A percentile compares a stretch with the other conserved stretches of the same genome.
phyloP scores from a whole-genome alignment of 2,113 vertebrate species.

The Aythya baeri region DNA sequence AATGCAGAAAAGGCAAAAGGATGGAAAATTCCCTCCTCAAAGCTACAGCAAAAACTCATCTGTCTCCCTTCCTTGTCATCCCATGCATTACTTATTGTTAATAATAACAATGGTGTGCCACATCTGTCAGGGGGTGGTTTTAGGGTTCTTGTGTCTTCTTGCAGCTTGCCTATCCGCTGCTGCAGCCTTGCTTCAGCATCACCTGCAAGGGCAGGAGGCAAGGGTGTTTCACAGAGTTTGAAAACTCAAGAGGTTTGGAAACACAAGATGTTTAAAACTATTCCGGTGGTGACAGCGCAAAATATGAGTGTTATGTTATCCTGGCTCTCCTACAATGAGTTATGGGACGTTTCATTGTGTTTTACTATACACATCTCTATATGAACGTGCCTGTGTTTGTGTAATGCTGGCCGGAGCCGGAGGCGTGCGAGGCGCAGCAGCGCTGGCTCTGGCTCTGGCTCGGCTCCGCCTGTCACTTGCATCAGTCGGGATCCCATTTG shows the following conservation, averaged over 20 bases:
- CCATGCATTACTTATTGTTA: background rate
- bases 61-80: conserved; percentile 16
- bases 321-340: background rate
- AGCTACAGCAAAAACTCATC: background rate
- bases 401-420: background rate
- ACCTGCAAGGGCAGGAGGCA: fast-evolving
- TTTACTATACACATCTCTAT: background rate
- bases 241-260: background rate
- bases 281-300: fast-evolving
- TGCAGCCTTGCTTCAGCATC: background rate
- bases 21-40: conserved; percentile 7
- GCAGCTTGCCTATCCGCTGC: background rate
- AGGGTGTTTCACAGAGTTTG: background rate
- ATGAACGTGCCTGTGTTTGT: background rate
- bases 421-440: background rate
- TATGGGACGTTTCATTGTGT: background rate
- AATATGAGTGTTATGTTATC: background rate
- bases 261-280: background rate
- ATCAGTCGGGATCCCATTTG: fast-evolving
- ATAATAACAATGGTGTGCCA: background rate
- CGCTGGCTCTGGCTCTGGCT: background rate
- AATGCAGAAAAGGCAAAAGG: background rate
- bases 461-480: background rate
- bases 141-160: background rate
- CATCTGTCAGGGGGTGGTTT: background rate